A percentile compares a stretch with the other conserved stretches of the same genome.
Conservation (phyloP, 2,113 vertebrate species). For the Notothenia coriiceps region DNA sequence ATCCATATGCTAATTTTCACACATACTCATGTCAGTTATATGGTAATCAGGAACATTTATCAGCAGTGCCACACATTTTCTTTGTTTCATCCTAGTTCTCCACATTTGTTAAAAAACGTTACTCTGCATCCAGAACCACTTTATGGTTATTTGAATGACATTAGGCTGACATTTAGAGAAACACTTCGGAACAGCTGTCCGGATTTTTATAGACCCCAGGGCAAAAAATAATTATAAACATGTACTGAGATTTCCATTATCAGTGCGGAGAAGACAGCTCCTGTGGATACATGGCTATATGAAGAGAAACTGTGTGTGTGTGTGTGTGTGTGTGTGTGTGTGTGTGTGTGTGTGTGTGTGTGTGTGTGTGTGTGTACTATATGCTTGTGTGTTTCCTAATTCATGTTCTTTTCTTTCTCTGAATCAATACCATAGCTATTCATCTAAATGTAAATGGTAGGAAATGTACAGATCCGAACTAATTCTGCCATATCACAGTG, state of each 20-base stretch:
- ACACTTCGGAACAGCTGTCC: conserved; percentile 63
- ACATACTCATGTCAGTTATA: conserved; percentile 59
- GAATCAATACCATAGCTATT: background rate
- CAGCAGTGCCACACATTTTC: conserved; percentile 40
- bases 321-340: background rate
- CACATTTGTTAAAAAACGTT: conserved; percentile 33
- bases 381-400: background rate
- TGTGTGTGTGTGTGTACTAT: background rate
- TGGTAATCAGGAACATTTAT: conserved; percentile 68
- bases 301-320: conserved; percentile 8
- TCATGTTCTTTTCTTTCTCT: background rate
- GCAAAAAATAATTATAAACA: conserved; percentile 57
- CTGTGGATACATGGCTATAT: conserved; percentile 33
- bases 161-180: conserved; percentile 66
- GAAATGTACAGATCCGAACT: background rate
- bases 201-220: conserved; percentile 49
- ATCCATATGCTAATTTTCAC: conserved; percentile 62
- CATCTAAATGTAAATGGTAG: background rate
- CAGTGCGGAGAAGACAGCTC: conserved; percentile 43
- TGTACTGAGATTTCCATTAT: conserved; percentile 51
- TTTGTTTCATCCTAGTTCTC: conserved; percentile 18
- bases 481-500: no score
- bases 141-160: conserved; percentile 60
- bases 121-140: conserved; percentile 39
- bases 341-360: conserved; percentile 7